Evolutionary conservation across 2,113 vertebrate genomes (phyloP).

Genomic region (Boleophthalmus pectinirostris): DNA sequence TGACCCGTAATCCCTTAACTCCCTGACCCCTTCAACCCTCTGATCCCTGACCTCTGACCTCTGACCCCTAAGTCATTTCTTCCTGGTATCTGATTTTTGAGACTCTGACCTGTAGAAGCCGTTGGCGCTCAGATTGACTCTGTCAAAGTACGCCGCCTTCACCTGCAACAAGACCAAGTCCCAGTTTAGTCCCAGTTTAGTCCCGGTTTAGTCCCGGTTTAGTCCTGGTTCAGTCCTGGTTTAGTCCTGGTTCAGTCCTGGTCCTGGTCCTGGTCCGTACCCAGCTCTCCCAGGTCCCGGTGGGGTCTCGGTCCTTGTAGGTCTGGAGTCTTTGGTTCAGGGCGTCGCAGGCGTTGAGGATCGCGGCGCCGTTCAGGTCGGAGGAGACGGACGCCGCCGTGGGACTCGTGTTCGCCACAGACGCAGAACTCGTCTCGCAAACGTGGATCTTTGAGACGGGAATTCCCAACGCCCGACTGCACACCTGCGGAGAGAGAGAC

Average conservation of each 20-base stretch:
- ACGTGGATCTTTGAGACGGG: constrained; percentile 86
- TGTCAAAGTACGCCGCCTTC: constrained; percentile 80
- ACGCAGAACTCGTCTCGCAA: constrained; percentile 95
- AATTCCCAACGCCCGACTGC: constrained; percentile 85
- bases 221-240: not conserved
- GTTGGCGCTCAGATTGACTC: constrained; percentile 87
- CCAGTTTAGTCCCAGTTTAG: not conserved
- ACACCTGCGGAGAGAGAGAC: constrained; percentile 77
- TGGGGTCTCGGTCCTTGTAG: constrained; percentile 82
- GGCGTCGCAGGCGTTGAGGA: constrained; percentile 84
- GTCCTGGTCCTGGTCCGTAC: not conserved
- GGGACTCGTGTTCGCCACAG: constrained; percentile 90
- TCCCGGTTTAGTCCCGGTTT: not conserved
- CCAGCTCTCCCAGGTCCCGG: constrained; percentile 82
- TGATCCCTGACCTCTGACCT: too few relatives aligned
- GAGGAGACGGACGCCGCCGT: constrained; percentile 90
- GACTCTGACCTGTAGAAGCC: constrained; percentile 91
- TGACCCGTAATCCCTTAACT: too few relatives aligned
- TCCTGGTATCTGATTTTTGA: too few relatives aligned
- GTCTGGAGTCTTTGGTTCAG: constrained; percentile 85
- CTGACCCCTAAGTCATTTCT: too few relatives aligned
- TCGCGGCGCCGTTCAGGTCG: constrained; percentile 91
- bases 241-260: too few relatives aligned
- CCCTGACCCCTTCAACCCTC: too few relatives aligned
- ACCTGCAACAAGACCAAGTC: constrained; percentile 76